Evolutionary conservation across 2,888 invertebrate genomes (phyloP).

Genomic region (Cybosia mesomella): DNA sequence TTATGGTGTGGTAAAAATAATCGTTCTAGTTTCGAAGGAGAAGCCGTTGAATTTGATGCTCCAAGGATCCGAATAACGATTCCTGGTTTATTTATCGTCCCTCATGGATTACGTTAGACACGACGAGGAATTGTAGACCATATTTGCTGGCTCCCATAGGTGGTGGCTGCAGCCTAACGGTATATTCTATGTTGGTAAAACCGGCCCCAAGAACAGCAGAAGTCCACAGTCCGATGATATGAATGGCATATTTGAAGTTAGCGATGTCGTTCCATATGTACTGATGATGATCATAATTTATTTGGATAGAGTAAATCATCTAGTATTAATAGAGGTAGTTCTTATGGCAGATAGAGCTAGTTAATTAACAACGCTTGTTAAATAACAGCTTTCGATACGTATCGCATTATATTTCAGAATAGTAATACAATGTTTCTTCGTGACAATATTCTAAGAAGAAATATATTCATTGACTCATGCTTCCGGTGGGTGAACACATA

Average conservation of each 20-base stretch:
- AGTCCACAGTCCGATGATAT: too few relatives aligned
- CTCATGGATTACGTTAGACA: too few relatives aligned
- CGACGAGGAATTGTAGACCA: not conserved
- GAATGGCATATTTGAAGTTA: not conserved
- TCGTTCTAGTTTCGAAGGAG: not conserved
- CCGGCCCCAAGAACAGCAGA: too few relatives aligned
- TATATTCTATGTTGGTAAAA: too few relatives aligned
- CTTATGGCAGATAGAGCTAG: not conserved
- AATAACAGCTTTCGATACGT: too few relatives aligned
- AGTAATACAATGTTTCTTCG: not conserved
- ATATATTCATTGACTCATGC: slow-evolving; percentile 6
- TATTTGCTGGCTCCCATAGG: too few relatives aligned
- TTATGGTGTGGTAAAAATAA: not conserved
- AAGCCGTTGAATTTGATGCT: not conserved
- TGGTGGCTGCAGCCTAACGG: too few relatives aligned
- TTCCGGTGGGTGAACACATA: slow-evolving; percentile 5
- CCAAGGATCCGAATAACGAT: not conserved
- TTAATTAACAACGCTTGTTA: not conserved
- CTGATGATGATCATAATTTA: too few relatives aligned
- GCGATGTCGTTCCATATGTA: not conserved
- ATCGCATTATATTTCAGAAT: not conserved
- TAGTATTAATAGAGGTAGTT: not conserved
- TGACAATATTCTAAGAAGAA: slow-evolving; percentile 10
- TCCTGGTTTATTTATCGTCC: too few relatives aligned
- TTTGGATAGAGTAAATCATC: not conserved